phyloP scores from a whole-genome alignment of 2,113 vertebrate genomes.

The Mormoops blainvillei region DNA sequence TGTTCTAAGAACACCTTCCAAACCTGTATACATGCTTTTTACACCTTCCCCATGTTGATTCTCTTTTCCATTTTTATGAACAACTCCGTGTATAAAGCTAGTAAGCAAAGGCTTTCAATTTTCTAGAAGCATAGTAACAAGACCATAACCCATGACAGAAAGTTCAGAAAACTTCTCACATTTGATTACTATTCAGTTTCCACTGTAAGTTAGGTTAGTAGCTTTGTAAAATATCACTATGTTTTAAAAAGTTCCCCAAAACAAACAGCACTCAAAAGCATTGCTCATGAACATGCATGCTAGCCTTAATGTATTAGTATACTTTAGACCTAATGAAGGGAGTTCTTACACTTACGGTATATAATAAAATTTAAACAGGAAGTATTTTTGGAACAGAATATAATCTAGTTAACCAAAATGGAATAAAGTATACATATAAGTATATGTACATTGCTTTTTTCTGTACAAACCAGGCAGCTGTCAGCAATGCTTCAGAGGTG shows the following conservation, averaged over 20 bases:
- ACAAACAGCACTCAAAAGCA: background rate
- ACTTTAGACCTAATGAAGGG: background rate
- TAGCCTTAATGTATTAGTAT: background rate
- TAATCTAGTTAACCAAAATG: background rate
- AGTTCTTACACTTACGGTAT: background rate
- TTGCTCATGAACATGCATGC: background rate
- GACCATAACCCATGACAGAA: background rate
- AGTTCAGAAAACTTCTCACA: background rate
- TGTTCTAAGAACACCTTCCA: background rate
- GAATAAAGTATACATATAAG: background rate
- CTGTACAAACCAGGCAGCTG: background rate
- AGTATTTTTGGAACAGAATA: background rate
- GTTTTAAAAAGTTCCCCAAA: background rate
- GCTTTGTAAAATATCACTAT: background rate
- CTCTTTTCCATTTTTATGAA: background rate
- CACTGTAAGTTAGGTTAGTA: background rate
- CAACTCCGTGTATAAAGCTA: background rate
- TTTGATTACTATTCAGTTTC: background rate
- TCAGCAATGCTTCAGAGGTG: background rate
- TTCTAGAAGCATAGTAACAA: background rate
- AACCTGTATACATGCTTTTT: background rate
- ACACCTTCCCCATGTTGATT: background rate
- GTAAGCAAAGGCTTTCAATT: background rate
- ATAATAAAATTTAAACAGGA: background rate
- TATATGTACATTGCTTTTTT: background rate